Conservation (phyloP, 2,888 invertebrate species). For the Cantharis lateralis region DNA sequence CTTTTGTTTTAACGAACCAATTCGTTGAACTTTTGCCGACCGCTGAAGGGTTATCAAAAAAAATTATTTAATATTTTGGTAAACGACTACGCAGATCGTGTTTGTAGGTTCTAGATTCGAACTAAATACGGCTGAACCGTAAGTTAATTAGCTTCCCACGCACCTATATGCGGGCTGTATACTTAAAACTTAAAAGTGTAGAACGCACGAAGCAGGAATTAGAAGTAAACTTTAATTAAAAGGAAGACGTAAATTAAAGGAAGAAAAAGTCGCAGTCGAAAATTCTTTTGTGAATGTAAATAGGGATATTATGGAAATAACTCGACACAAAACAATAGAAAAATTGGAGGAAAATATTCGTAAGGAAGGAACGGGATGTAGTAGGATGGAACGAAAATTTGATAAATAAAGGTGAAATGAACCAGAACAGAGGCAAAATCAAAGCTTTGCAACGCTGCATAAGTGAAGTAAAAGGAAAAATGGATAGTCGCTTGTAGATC, state of each 20-base stretch:
- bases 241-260: not conserved
- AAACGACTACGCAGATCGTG: no score
- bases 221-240: not conserved
- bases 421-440: not conserved
- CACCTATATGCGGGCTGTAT: not conserved
- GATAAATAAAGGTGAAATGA: not conserved
- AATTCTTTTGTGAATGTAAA: not conserved
- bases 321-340: not conserved
- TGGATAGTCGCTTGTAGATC: no score
- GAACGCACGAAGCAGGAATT: not conserved
- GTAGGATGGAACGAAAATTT: not conserved
- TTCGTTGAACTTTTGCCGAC: not conserved
- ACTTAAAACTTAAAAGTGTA: not conserved
- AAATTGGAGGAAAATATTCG: not conserved
- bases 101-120: not conserved
- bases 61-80: no score
- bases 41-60: not conserved
- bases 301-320: not conserved
- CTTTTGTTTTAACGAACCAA: not conserved
- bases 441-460: not conserved
- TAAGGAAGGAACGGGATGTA: not conserved
- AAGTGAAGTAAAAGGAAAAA: not conserved
- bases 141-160: not conserved
- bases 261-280: not conserved
- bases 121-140: not conserved